A percentile compares a stretch with the other conserved stretches of the same genome.
Conservation (phyloP, 2,888 invertebrate species). For the Linyphia triangularis region DNA sequence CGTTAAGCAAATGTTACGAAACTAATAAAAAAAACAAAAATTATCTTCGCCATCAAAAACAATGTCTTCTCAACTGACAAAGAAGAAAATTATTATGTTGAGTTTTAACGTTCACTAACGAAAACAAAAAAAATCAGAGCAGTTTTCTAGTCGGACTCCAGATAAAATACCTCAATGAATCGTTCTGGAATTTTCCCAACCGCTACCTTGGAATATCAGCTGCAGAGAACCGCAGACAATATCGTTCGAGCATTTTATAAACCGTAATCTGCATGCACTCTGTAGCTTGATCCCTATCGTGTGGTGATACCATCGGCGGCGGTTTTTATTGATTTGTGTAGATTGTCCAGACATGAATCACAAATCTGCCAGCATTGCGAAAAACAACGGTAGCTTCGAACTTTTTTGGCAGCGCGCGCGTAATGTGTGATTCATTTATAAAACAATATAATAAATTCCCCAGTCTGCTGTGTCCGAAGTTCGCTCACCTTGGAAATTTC, state of each 20-base stretch:
- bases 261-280: neutral
- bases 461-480: neutral
- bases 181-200: neutral
- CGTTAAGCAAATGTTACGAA: too few relatives aligned
- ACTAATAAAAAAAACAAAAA: too few relatives aligned
- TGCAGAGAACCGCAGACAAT: conserved; percentile 2
- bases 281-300: conserved; percentile 39
- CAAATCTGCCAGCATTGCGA: neutral
- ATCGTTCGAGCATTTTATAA: neutral
- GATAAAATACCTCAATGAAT: too few relatives aligned
- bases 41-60: too few relatives aligned
- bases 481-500: conserved; percentile 36
- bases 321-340: conserved; percentile 38
- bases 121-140: too few relatives aligned
- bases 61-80: too few relatives aligned
- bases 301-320: neutral
- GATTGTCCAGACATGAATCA: conserved; percentile 35
- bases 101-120: too few relatives aligned
- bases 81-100: too few relatives aligned
- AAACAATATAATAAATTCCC: conserved; percentile 6
- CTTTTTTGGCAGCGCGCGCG: neutral
- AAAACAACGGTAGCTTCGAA: neutral
- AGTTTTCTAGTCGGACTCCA: too few relatives aligned
- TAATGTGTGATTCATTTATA: conserved; percentile 24
- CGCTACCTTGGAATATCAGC: neutral